Base-by-base conservation (phyloP, 1,140 invertebrate genomes). In the Panulirus ornatus region DNA sequence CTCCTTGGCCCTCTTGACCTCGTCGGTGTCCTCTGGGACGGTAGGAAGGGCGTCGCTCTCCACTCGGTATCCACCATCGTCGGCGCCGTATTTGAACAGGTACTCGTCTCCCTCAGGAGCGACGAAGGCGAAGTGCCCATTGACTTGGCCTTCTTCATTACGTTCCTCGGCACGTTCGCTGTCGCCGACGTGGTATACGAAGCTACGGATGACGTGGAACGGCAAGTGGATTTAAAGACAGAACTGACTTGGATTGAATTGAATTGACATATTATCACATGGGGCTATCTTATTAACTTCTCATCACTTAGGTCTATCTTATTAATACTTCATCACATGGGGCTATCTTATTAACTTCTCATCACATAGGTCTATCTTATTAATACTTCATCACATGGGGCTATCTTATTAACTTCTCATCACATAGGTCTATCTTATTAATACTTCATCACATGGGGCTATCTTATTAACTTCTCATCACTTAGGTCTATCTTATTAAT, bases 51-150 rank as follows among this genome's bases (percentile, higher is more conserved):
- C 91, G 34, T 92, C 91, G 30, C 92, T 91, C 70, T 91, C 91
- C 75, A 92, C 92, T 11, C 73, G 78, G 91, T 93, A 93, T n/a
- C 93, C 93, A 11, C 92, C 92, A 30, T 93, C 81, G 82, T 93
- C 94, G 36, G 94, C 94, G 66, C 93, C 92, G 92, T 94, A 94
- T 70, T 93, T 93, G 79, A 94, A 93, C 27, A 90, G 70, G 54
- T 93, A 92, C 82, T 93, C 91, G 40, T 93, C 92, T 22, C 93
- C 94, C 47, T 93, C 93, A 8, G 93, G 92, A 91, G 93, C 93
- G n/a, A 93, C 92, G 92, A 94, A 94, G 75, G 93, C 93, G 90
- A 94, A 94, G 40, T 92, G 91, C 84, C 94, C 94, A 9, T 92
- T 88, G 8, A 94, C 94, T 70, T 93, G 93, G 22, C 94, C 94